Percentiles rank a stretch among this genome's conserved stretches.
Conservation (phyloP, 2,797 vertebrate species). For the Columba guinea region DNA sequence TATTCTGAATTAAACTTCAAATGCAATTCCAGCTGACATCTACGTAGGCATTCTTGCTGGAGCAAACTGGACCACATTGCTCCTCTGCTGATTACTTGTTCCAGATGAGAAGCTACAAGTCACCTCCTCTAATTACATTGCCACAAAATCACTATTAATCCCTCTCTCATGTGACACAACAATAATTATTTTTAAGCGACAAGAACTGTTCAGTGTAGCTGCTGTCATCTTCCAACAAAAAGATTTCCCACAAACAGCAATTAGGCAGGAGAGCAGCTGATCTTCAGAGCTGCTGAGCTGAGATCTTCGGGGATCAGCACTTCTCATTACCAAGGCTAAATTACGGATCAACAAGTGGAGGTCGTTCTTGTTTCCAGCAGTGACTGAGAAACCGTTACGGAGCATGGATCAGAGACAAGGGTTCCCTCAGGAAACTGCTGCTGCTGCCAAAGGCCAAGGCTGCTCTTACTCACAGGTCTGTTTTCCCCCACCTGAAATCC, state of each 20-base stretch:
- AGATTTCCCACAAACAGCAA: not conserved
- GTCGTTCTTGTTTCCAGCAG: not conserved
- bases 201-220: not conserved
- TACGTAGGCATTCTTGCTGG: not conserved
- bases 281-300: not conserved
- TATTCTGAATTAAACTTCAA: not conserved
- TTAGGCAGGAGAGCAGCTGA: not conserved
- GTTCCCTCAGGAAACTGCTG: not conserved
- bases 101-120: not conserved
- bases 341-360: not conserved
- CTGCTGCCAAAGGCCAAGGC: not conserved
- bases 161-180: not conserved
- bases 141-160: not conserved
- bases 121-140: not conserved
- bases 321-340: not conserved
- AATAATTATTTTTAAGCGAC: not conserved
- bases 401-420: not conserved
- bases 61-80: not conserved
- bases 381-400: rapidly evolving
- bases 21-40: not conserved
- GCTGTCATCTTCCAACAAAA: not conserved
- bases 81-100: not conserved
- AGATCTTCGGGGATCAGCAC: not conserved
- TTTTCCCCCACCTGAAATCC: rapidly evolving
- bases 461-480: not conserved